Base-by-base conservation (phyloP, 2,113 vertebrate species). In the Hyla sarda region DNA sequence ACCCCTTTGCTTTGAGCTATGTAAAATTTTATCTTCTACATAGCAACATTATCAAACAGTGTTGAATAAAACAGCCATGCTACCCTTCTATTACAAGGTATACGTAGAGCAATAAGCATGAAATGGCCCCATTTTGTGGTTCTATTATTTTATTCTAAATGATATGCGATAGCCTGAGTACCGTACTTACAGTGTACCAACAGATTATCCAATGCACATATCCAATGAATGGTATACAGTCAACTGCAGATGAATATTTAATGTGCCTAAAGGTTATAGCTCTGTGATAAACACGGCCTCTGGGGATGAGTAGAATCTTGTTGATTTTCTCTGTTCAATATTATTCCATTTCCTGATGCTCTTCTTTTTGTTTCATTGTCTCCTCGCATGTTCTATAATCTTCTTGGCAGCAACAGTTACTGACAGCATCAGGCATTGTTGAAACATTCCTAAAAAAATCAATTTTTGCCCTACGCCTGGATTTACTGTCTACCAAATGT, bases 351-450 rank as follows among this genome's bases (percentile, higher is more conserved):
- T 69, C 41, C 12, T 47, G 37, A 45, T 45, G 2, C 37, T 41
- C 3, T 8, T 73, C 12, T 48, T 37, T n/a, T 41, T 79, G 28
- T 58, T 41, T 9, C 10, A 41, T 56, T 32, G 30, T 19, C 23
- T n/a, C 14, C 34, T 41, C 10, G 41, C 23, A 37, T 72, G 9
- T 37, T 32, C 56, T 82, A 54, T 71, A 17, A n/a, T n/a, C 14
- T 37, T 28, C 3, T 14, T 54, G 21, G 0, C 73, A 2, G 14
- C 3, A 62, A 45, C 67, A 19, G 37, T 16, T 81, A 82, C 25
- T 52, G 65, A 83, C 28, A 52, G 60, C 41, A n/a, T 80, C 25
- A 83, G 25, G 67, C n/a, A 5, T 50, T 83, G 67, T 82, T n/a
- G 30, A 83, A 28, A 32, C 12, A 37, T 60, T 30, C 62, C n/a